Conservation (phyloP, 2,888 invertebrate species). For the Opisthograptis luteolata region DNA sequence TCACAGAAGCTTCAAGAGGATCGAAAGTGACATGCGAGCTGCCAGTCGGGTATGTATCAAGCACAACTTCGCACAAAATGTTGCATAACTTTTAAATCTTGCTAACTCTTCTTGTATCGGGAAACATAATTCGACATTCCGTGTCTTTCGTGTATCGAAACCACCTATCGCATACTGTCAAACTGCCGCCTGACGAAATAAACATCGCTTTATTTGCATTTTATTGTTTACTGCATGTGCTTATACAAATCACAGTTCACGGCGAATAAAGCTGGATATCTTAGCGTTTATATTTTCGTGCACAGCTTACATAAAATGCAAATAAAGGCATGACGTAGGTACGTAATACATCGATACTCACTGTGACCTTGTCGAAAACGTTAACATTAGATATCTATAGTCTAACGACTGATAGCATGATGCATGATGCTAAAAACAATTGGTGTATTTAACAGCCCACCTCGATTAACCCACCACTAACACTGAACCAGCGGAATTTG, state of each 20-base stretch:
- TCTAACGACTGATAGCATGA: conserved; percentile 70
- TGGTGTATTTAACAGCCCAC: conserved; percentile 83
- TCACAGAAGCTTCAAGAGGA: conserved; percentile 89
- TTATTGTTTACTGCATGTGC: conserved; percentile 82
- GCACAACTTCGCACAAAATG: conserved; percentile 21
- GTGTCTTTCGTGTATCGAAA: conserved; percentile 55
- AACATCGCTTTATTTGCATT: conserved; percentile 83
- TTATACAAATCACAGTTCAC: conserved; percentile 72
- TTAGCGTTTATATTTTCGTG: conserved; percentile 67
- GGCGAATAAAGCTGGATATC: conserved; percentile 61
- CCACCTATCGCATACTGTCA: conserved; percentile 58
- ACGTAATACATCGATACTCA: conserved; percentile 56
- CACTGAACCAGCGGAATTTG: conserved; percentile 84
- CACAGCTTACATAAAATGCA: conserved; percentile 84
- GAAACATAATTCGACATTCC: conserved; percentile 46
- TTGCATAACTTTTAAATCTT: not conserved
- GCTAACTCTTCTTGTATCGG: conserved; percentile 36
- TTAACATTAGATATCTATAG: conserved; percentile 44
- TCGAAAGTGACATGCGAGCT: conserved; percentile 83
- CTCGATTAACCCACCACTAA: conserved; percentile 83
- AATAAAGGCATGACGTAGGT: conserved; percentile 67
- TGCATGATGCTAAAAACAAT: conserved; percentile 78
- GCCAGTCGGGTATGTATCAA: conserved; percentile 73
- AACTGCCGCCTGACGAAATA: conserved; percentile 59
- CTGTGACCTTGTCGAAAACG: conserved; percentile 54